phyloP scores from a whole-genome alignment of 1,140 invertebrate genomes.

The Drosophila ohnishii region DNA sequence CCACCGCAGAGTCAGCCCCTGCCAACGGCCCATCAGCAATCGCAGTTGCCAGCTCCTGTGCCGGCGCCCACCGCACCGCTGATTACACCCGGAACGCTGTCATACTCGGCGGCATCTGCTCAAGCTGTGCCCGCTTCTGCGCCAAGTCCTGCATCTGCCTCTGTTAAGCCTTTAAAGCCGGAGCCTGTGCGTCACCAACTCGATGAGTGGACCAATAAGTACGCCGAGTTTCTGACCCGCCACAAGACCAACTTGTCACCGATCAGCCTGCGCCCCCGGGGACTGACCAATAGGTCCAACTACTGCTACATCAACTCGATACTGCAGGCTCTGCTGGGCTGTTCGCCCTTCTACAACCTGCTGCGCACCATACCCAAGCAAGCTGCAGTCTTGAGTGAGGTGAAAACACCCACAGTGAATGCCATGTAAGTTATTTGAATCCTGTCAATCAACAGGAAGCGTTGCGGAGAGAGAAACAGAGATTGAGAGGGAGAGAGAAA shows the following conservation, averaged over 20 bases:
- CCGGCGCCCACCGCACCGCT: constrained; percentile 63
- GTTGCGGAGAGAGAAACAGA: not conserved
- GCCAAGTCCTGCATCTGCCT: constrained; percentile 34
- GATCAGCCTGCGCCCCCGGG: constrained; percentile 91
- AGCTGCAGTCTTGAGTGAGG: constrained; percentile 84
- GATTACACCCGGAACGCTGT: constrained; percentile 77
- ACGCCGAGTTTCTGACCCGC: constrained; percentile 88
- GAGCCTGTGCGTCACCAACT: constrained; percentile 57
- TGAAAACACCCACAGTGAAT: constrained; percentile 95
- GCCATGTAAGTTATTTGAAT: constrained; percentile 85
- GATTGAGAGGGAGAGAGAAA: not conserved
- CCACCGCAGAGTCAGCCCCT: constrained; percentile 4
- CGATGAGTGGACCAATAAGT: constrained; percentile 78
- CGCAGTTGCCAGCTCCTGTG: constrained; percentile 61
- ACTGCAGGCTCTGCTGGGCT: constrained; percentile 94
- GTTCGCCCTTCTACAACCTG: constrained; percentile 96
- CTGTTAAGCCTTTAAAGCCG: constrained; percentile 51
- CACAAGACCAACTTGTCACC: constrained; percentile 90
- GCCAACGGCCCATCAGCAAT: constrained; percentile 62
- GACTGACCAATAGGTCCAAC: constrained; percentile 95
- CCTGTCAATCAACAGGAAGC: not conserved
- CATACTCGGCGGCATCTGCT: constrained; percentile 81
- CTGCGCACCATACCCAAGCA: constrained; percentile 88
- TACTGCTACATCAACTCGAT: constrained; percentile 98
- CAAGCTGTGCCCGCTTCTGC: constrained; percentile 63